phyloP scores from a whole-genome alignment of 2,797 vertebrate genomes.

The Podarcis siculus region DNA sequence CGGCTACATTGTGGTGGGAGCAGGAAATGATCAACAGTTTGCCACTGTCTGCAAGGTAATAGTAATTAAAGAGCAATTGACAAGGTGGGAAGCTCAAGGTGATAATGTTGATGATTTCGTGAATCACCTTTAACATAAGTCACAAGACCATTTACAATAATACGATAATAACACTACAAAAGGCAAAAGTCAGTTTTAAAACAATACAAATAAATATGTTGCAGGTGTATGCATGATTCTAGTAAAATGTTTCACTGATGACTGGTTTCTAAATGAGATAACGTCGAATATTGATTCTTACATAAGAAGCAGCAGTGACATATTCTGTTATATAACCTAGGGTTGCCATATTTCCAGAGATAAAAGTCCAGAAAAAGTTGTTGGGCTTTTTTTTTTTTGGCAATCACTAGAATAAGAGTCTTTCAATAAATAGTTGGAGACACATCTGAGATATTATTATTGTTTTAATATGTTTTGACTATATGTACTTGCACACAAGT shows the following conservation, averaged over 20 bases:
- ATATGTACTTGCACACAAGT: background rate
- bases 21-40: constrained; percentile 92
- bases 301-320: no score
- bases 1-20: constrained; percentile 88
- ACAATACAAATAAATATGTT: background rate
- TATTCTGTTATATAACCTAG: no score
- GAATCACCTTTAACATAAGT: no score
- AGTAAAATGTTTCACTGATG: no score
- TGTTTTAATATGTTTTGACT: background rate
- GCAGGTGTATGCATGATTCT: background rate
- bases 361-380: no score
- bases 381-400: no score
- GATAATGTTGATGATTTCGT: background rate
- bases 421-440: background rate
- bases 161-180: no score
- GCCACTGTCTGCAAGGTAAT: constrained; percentile 88
- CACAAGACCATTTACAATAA: no score
- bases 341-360: no score
- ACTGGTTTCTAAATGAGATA: background rate
- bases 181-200: no score
- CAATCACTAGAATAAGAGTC: background rate
- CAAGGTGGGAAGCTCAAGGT: background rate
- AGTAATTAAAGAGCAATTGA: background rate
- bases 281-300: background rate
- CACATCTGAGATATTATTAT: background rate